Evolutionary conservation across 2,113 vertebrate species (phyloP), one percentile per base, ranked within the genome.

Genomic region (Poeciliopsis prolifica): DNA sequence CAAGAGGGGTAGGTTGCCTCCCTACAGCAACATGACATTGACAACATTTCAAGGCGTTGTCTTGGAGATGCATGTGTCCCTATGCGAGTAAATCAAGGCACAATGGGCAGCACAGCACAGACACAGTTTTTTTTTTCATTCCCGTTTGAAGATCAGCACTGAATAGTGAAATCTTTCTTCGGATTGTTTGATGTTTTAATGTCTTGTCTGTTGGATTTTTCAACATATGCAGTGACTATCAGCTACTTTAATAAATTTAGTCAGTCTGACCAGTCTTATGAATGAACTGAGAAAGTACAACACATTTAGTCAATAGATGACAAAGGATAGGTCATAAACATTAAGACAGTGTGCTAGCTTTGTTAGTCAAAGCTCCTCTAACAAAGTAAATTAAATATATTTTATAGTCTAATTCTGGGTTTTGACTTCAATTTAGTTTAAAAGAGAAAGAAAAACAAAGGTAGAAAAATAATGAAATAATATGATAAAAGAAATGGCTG

Each of bases 31-130:
- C 87, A 81, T 87, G 81, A 87, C 74, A 37, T 11, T 37, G 35
- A 37, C 35, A 12, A 37, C 73, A 78, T 87, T 86, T 85, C 66
- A 70, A 74, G 63, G 48, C 70, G 88, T 90, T 82, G 90, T 88
- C 90, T 74, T 65, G 85, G 88, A 81, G 85, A 90, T 73, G 37
- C 67, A 66, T 61, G 33, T 65, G 26, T 63, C 35, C 51, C 58
- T 68, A 11, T 73, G 60, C 72, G 74, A 65, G 48, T 70, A 70
- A 44, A 70, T 44, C 61, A 73, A 61, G 76, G 70, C 44, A 65
- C 74, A 77, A 30, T 28, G 31, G 73, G 70, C 69, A 71, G 70
- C 79, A 78, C n/a, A 51, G 54, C 28, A 19, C 28, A 78, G 67
- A 22, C 48, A 72, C 61, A 54, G 6, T 70, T 37, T 65, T 12